Base-by-base conservation (phyloP, 2,888 invertebrate species). In the Eucera pruinosa region DNA sequence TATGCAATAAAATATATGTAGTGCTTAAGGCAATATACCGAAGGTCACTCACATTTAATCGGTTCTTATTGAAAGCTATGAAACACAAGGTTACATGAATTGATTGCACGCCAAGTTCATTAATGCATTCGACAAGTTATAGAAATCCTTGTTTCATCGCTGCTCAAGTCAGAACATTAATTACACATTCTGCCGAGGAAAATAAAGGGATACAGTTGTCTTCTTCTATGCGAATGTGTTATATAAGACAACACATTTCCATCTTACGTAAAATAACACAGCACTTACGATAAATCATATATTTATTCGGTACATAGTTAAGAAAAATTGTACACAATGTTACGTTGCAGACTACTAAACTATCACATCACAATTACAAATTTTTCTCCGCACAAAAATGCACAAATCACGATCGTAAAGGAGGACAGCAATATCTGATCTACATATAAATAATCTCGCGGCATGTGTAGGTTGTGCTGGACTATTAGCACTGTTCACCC, bases 401-500 rank as follows among this genome's bases (percentile, higher is more conserved):
- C n/a, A 9, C 18, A 18, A 57, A 5, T n/a, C 18, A 45, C 20
- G 30, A 25, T 15, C 9, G 2, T 33, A 33, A 13, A 20, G 20
- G 30, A 50, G 7, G 18, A 64, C 33, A 39, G 36, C 2, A 7
- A 50, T 18, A 47, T 25, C 13, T 13, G 36, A 25, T 50, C 25
- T 47, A 36, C 11, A 20, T 41, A 15, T 4, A 58, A 50, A 47
- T 13, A 18, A 9, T 33, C 13, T 18, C 36, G 11, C 13, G 39
- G 15, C 18, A 27, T 15, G 20, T 43, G 43, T 58, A 41, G 64
- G 11, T 3, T 20, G 33, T 47, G 15, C 18, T 18, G 23, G n/a
- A 27, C 30, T 39, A 68, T 84, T 80, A 84, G 39, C 84, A 68
- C 52, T 41, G 60, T 23, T 43, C 39, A 25, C 36, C 27, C 58